Percentiles rank a stretch among this genome's conserved stretches.
Conservation (phyloP, 2,113 vertebrate genomes). For the Cebidichthys violaceus region DNA sequence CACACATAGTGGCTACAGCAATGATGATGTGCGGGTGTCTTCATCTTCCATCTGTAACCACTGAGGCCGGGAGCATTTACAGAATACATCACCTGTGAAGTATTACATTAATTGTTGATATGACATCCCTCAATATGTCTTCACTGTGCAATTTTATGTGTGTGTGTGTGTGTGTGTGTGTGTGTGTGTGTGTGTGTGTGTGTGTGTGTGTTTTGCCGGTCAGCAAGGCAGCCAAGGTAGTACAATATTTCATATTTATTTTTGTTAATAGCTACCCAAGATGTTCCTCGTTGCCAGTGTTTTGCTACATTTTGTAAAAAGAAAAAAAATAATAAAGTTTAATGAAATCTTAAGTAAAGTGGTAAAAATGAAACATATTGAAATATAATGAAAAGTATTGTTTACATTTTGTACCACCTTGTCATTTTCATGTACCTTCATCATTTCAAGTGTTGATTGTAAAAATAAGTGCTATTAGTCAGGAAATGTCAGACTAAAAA, state of each 20-base stretch:
- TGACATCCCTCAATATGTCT: conserved; percentile 42
- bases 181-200: conserved; percentile 2
- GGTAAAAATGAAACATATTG: no score
- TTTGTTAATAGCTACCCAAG: no score
- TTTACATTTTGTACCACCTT: not conserved
- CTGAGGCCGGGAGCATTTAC: conserved; percentile 14
- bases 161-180: not conserved
- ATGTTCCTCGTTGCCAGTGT: no score
- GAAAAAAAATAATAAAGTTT: no score
- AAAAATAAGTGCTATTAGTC: no score
- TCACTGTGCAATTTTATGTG: not conserved
- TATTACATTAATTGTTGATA: conserved; percentile 49
- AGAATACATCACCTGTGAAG: conserved; percentile 34
- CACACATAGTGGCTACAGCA: conserved; percentile 1
- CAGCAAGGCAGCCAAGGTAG: not conserved
- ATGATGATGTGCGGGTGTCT: conserved; percentile 12
- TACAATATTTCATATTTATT: not conserved
- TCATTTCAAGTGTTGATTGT: no score
- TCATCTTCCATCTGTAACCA: conserved; percentile 41
- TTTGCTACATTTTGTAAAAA: no score
- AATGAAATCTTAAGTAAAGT: no score
- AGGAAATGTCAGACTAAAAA: not conserved
- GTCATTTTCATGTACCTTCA: no score
- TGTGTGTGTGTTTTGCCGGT: not conserved
- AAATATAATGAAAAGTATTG: no score